A percentile compares a stretch with the other conserved stretches of the same genome.
Conservation (phyloP, 1,140 invertebrate species). For the Drosophila setifemur region DNA sequence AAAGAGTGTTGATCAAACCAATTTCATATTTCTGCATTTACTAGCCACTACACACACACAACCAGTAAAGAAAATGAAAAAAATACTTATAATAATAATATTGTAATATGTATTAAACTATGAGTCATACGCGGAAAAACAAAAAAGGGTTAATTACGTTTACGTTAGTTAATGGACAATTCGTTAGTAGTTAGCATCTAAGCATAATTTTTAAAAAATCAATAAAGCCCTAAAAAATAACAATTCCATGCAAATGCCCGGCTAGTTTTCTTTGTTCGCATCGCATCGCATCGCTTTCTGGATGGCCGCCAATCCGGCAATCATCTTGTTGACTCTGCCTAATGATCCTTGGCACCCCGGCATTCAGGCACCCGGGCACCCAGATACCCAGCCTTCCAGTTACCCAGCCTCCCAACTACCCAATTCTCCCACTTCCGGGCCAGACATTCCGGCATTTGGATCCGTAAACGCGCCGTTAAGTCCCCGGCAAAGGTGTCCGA, state of each 20-base stretch:
- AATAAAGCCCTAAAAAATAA: slow-evolving; percentile 60
- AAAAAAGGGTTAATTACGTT: slow-evolving; percentile 75
- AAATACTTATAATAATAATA: slow-evolving; percentile 47
- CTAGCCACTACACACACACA: slow-evolving; percentile 68
- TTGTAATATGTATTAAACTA: slow-evolving; percentile 62
- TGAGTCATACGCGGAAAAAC: slow-evolving; percentile 31
- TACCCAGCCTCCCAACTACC: too few relatives aligned
- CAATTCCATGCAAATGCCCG: not conserved
- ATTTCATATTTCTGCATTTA: slow-evolving; percentile 81
- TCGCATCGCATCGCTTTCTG: not conserved
- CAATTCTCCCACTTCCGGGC: slow-evolving; percentile 19
- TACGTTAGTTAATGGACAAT: slow-evolving; percentile 78
- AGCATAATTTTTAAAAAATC: slow-evolving; percentile 79
- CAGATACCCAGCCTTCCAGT: too few relatives aligned
- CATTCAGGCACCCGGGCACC: too few relatives aligned
- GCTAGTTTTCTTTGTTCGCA: not conserved
- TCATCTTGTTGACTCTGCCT: slow-evolving; percentile 32
- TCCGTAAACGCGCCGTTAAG: slow-evolving; percentile 36
- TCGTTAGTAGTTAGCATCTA: slow-evolving; percentile 75
- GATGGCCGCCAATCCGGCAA: slow-evolving; percentile 34
- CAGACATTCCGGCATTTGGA: slow-evolving; percentile 34
- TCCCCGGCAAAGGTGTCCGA: slow-evolving; percentile 43
- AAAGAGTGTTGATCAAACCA: slow-evolving; percentile 62
- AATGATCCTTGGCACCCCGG: slow-evolving; percentile 50
- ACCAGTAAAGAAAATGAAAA: slow-evolving; percentile 37